These are phyloP conservation scores for Drosophila paracracens DNA, from an alignment of 2,888 invertebrate species.

Conservation along the genomic window DNA sequence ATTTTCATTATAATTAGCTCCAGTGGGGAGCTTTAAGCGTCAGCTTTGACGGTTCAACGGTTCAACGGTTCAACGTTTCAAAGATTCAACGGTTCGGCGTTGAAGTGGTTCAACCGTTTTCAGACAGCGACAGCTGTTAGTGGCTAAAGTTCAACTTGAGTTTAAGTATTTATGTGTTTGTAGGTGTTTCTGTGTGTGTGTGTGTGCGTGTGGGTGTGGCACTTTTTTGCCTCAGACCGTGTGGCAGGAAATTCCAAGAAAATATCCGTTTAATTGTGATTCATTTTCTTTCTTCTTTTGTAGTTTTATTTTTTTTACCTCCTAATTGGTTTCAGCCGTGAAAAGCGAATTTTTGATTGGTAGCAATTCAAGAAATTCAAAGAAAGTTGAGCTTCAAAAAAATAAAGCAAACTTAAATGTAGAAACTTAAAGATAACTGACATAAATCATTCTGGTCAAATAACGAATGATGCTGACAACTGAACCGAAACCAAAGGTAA, in stretches of 20 bases:
- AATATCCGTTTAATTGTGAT: slow-evolving; percentile 24
- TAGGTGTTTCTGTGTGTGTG: neutral
- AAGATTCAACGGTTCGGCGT: slow-evolving; percentile 12
- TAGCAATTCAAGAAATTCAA: neutral
- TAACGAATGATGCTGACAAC: neutral
- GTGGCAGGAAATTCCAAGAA: slow-evolving; percentile 8
- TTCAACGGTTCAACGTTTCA: slow-evolving; percentile 22
- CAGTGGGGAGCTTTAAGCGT: slow-evolving; percentile 34
- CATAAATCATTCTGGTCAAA: neutral
- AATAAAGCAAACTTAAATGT: neutral
- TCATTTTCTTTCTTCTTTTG: slow-evolving; percentile 9
- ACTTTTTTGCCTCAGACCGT: neutral
- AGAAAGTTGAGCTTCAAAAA: neutral
- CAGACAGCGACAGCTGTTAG: slow-evolving; percentile 39
- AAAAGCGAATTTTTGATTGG: neutral
- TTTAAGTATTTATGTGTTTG: neutral
- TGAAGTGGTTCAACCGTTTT: slow-evolving; percentile 29
- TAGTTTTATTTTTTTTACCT: neutral
- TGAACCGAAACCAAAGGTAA: neutral
- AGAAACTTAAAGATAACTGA: neutral
- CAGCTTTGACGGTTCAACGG: slow-evolving; percentile 23
- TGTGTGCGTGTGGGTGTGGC: slow-evolving; percentile 6
- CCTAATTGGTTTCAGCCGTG: neutral
- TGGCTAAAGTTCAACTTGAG: slow-evolving; percentile 38
- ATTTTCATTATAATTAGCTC: slow-evolving; percentile 59